These are phyloP conservation scores for Acipenser transmontanus DNA, from an alignment of 2,797 vertebrate genomes.

Conservation along the genomic window DNA sequence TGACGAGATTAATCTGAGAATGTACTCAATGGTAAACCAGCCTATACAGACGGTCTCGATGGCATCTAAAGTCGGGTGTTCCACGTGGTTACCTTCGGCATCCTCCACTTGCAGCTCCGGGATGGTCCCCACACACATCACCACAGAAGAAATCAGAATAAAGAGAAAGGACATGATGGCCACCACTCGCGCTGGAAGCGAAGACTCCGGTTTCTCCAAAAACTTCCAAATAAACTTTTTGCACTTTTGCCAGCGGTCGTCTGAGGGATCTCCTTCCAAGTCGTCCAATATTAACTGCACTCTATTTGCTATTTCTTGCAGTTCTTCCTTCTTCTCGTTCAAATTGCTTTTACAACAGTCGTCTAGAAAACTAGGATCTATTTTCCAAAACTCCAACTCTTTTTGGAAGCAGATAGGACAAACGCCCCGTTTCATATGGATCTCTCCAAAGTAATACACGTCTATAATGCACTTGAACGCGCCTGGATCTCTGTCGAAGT, in stretches of 20 bases:
- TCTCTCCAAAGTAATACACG: constrained; percentile 87
- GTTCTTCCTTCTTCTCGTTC: constrained; percentile 84
- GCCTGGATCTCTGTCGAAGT: constrained; percentile 93
- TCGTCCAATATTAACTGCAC: constrained; percentile 87
- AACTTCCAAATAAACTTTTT: constrained; percentile 85
- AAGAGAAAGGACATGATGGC: constrained; percentile 87
- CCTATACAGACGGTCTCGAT: constrained; percentile 88
- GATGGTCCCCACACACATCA: constrained; percentile 92
- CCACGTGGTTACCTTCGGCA: constrained; percentile 72
- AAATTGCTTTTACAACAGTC: constrained; percentile 88
- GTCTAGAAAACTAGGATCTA: constrained; percentile 81
- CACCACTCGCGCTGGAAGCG: constrained; percentile 72
- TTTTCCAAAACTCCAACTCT: constrained; percentile 98
- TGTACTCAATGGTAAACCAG: constrained; percentile 91
- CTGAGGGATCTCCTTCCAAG: constrained; percentile 68
- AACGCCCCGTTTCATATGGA: constrained; percentile 91
- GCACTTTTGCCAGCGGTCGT: constrained; percentile 70
- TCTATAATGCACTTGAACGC: constrained; percentile 91
- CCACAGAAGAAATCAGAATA: constrained; percentile 80
- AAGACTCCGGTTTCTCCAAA: constrained; percentile 92
- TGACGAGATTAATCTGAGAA: constrained; percentile 79
- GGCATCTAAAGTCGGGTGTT: constrained; percentile 81
- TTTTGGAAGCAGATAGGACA: constrained; percentile 94
- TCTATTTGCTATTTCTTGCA: constrained; percentile 84
- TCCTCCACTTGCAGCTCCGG: constrained; percentile 85